Base-by-base conservation (phyloP, 1,140 invertebrate genomes). In the Heterodera schachtii region DNA sequence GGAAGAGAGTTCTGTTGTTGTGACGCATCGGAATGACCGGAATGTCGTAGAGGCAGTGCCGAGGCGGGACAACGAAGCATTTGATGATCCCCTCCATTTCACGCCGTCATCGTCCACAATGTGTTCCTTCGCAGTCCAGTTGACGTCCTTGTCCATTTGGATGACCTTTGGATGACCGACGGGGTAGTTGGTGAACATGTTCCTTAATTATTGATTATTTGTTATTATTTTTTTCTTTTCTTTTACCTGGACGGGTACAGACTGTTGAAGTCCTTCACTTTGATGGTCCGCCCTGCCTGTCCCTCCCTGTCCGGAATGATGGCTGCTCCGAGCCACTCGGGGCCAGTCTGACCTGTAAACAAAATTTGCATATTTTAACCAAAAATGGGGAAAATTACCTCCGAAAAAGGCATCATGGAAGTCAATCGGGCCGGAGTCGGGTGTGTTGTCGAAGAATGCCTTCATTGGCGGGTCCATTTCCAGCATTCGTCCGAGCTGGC, bases 371-470 rank as follows among this genome's bases (percentile, higher is more conserved):
- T 60, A 75, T n/a, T 43, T 69, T 64, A 11, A 49, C 60, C 31
- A 44, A 41, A 49, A 43, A 11, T 1, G 13, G 9, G 31, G 3
- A 2, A 7, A 44, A 41, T 41, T 11, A 60, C 75, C 75, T 13
- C 75, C 75, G 60, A 76, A 76, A 47, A 64, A 76, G n/a, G 75
- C 75, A 5, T 76, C 75, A 6, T 41, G 41, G 1, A 70, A 13
- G 41, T 76, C 46, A 11, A 76, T 43, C 19, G 75, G 75, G 1
- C 75, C 75, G 0, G 66, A 46, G 66, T 60, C 52, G 2, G 41
- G 75, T 1, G 41, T 46, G 3, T 49, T 43, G 46, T 76, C 46
- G 66, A 76, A 76, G 31, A 46, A 76, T 1, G 41, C 46, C 75
- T 76, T 43, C 75, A 76, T 76, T 5, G 31, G 41, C 0, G 52